Base-by-base conservation (phyloP, 2,113 vertebrate genomes). In the Ictalurus punctatus region DNA sequence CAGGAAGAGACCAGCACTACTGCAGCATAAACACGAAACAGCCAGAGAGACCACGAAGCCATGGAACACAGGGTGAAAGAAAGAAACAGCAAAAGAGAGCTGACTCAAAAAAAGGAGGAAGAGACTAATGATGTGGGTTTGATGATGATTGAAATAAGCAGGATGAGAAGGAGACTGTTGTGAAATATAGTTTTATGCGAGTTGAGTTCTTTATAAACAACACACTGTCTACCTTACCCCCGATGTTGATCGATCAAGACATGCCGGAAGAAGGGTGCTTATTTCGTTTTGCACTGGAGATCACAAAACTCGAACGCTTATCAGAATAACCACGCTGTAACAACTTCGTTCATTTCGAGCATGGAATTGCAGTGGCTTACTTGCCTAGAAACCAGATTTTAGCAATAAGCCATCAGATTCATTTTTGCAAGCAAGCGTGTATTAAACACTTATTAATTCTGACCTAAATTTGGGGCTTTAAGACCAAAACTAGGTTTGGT, bases 41-140 rank as follows among this genome's bases (percentile, higher is more conserved):
- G 93, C 91, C 93, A 94, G 94, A 92, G 93, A 89, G 90, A 95
- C 92, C 94, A 92, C 71, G 27, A 87, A 73, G 81, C 10, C 34
- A 83, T 4, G 7, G 90, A 40, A 71, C 12, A 90, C 92, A 56
- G 91, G 91, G 89, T 94, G 94, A 94, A 95, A 95, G 95, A 94
- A 94, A 94, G 92, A 95, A 93, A 94, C 95, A 95, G 95, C 95
- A 95, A 95, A 93, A 67, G 65, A 95, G 95, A 8, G 16, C 4
- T 30, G 6, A 96, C 95, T 95, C 94, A 94, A 94, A 95, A 94
- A 40, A 94, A 95, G 95, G 96, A 95, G 94, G 93, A 48, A n/a
- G 23, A 7, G 19, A 71, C 44, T 37, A 85, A 86, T 30, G 27
- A 79, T 61, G 6, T 40, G 71, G 10, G 25, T 14, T 58, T 56